phyloP scores from a whole-genome alignment of 2,797 vertebrate species.

The Leucoraja ocellata region DNA sequence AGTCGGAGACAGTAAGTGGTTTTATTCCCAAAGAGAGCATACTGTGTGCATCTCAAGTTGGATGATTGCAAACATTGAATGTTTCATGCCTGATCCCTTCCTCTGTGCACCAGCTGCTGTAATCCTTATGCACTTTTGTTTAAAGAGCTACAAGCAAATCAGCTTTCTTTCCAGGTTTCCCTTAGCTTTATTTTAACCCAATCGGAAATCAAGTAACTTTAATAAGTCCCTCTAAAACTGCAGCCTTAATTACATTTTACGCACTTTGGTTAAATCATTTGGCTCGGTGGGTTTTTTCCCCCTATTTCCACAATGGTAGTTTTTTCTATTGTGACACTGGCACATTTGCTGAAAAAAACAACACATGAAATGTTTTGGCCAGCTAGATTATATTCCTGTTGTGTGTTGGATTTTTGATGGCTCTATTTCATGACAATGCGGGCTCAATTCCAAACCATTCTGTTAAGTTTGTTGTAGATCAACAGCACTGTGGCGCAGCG shows the following conservation, averaged over 20 bases:
- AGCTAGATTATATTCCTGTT: constrained; percentile 2
- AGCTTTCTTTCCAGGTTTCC: background rate
- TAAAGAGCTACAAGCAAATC: background rate
- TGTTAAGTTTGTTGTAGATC: constrained; percentile 26
- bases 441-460: constrained; percentile 7
- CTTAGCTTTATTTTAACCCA: background rate
- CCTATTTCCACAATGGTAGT: background rate
- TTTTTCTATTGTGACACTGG: constrained; percentile 5
- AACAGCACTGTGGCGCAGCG: no score
- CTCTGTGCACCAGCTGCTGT: background rate
- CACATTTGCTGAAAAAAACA: background rate
- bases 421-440: background rate
- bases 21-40: constrained; percentile 16
- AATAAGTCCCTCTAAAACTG: constrained; percentile 19
- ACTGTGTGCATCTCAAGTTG: background rate
- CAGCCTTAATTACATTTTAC: constrained; percentile 32
- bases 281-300: background rate
- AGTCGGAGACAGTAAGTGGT: no score
- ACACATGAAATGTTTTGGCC: background rate
- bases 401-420: no score
- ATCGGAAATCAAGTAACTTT: background rate
- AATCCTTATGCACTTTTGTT: background rate
- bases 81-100: background rate
- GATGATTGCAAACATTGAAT: constrained; percentile 21
- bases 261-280: constrained; percentile 28